Evolutionary conservation across 2,113 vertebrate genomes (phyloP), one percentile per base, ranked within the genome.

Genomic region (Bubo blakistoni): DNA sequence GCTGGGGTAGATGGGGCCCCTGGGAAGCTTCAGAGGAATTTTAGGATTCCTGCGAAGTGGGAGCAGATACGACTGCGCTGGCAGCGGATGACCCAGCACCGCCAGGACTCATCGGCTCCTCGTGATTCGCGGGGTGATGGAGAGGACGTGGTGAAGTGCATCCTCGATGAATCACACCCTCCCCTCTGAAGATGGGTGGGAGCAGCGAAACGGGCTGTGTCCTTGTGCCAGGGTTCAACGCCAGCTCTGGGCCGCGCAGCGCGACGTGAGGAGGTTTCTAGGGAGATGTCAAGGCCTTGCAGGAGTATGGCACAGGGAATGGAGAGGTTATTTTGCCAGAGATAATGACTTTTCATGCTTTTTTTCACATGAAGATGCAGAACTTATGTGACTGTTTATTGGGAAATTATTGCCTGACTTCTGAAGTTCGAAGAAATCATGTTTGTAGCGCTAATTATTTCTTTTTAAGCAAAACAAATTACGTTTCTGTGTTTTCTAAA

Each of bases 211-310:
- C 3, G 16, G 16, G 52, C 36, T 10, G 34, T 22, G 76, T 19
- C 81, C 63, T 27, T 8, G 66, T 26, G 1, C 26, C 2, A 24
- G 34, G 32, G 6, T n/a, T 38, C 86, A 47, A 5, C 40, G 11
- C 47, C 21, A 8, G 2, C 70, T 3, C 20, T 3, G 1, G 1
- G 65, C 7, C 4, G 4, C 10, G 42, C 30, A 12, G 21, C 1
- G 6, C 12, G 51, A 9, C 24, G 0, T 6, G 0, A 2, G 73
- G 70, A 62, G 42, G 7, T 44, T 7, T 34, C 63, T 38, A 34
- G 30, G 40, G 22, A 25, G 72, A 0, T 15, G 30, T 38, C 34
- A 25, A 26, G 40, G 36, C 16, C 36, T 57, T 2, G 9, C 30
- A 19, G 44, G 34, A n/a, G 16, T 7, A 11, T 20, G 73, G 29